A percentile compares a stretch with the other conserved stretches of the same genome.
Evolutionary conservation across 2,888 invertebrate genomes (phyloP).

Genomic region (Erynnis tages): DNA sequence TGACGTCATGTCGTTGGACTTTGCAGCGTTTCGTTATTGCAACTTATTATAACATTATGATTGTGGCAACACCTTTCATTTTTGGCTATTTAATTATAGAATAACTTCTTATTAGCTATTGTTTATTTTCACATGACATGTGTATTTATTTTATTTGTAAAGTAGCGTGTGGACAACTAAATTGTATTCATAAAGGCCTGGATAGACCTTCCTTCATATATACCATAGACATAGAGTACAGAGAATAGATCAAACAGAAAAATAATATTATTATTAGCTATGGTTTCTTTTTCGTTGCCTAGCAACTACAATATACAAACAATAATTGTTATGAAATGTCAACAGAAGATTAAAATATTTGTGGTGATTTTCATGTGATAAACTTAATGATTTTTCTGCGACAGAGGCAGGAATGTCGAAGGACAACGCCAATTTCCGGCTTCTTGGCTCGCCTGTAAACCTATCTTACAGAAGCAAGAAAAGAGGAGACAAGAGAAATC

Average conservation of each 20-base stretch:
- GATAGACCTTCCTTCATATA: no score
- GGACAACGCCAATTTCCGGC: conserved; percentile 66
- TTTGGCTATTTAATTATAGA: no score
- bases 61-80: not conserved
- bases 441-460: conserved; percentile 73
- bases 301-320: conserved; percentile 48
- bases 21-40: conserved; percentile 54
- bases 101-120: no score
- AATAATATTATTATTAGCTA: no score
- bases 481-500: conserved; percentile 65
- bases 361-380: conserved; percentile 17
- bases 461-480: conserved; percentile 67
- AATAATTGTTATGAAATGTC: conserved; percentile 32
- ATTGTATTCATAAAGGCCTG: no score
- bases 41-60: not conserved
- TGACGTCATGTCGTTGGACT: conserved; percentile 54
- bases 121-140: no score
- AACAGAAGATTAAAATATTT: conserved; percentile 12
- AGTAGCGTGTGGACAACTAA: no score
- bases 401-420: conserved; percentile 62
- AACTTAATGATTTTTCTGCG: not conserved
- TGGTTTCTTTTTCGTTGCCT: conserved; percentile 47
- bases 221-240: no score
- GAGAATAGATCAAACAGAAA: no score
- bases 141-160: no score